Conservation (phyloP, 2,888 invertebrate species). For the Nebria salina region DNA sequence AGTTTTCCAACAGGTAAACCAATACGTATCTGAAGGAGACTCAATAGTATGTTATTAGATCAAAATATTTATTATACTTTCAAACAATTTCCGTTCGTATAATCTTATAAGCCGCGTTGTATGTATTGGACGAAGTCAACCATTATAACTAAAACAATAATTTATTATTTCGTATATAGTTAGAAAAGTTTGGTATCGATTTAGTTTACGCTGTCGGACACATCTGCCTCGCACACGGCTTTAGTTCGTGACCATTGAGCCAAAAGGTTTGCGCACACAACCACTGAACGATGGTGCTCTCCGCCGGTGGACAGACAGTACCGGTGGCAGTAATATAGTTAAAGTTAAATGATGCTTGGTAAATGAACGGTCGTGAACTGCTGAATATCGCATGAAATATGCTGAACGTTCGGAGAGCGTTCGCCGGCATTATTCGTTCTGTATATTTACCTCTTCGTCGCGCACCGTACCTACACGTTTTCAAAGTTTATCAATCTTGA, state of each 20-base stretch:
- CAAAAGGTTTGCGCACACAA: background rate
- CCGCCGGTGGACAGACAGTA: background rate
- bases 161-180: constrained; percentile 24
- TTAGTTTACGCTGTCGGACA: constrained; percentile 27
- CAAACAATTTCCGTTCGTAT: background rate
- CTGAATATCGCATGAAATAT: constrained; percentile 42
- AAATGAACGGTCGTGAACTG: constrained; percentile 38
- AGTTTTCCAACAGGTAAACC: background rate
- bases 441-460: background rate
- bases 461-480: background rate
- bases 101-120: background rate
- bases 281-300: background rate
- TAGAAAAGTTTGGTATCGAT: constrained; percentile 40
- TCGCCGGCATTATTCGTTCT: background rate
- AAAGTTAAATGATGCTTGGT: constrained; percentile 45
- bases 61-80: background rate
- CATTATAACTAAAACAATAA: constrained; percentile 44
- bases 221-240: constrained; percentile 28
- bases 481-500: background rate
- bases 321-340: constrained; percentile 20
- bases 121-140: constrained; percentile 3
- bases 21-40: background rate
- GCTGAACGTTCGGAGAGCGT: background rate
- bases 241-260: background rate
- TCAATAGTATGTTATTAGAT: background rate